phyloP scores from a whole-genome alignment of 2,113 vertebrate genomes.

The Globicephala melas region DNA sequence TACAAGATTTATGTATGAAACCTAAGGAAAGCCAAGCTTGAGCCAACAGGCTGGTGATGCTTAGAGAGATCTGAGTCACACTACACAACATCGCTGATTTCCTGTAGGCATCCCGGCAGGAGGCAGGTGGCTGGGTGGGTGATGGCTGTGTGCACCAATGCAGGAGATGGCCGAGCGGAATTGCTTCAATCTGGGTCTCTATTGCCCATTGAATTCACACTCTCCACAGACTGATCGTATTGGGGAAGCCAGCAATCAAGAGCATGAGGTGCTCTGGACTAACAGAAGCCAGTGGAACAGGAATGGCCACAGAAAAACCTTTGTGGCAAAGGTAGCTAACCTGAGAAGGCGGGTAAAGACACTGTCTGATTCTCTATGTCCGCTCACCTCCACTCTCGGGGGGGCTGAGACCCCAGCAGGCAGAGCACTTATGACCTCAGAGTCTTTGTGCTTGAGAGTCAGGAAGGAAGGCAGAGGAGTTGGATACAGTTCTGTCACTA shows the following conservation, averaged over 20 bases:
- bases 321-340: background rate
- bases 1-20: background rate
- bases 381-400: rapidly evolving
- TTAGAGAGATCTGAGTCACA: background rate
- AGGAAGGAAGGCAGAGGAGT: background rate
- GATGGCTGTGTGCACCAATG: too few relatives aligned
- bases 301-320: background rate
- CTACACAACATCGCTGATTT: background rate
- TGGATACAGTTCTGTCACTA: background rate
- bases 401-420: background rate
- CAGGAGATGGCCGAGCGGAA: background rate
- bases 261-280: background rate
- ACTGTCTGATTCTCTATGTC: background rate
- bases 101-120: background rate
- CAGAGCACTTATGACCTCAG: background rate
- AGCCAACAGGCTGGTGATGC: background rate
- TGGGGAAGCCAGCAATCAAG: background rate
- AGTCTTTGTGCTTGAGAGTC: background rate
- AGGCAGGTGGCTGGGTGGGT: background rate
- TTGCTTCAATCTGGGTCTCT: background rate
- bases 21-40: background rate
- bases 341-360: background rate
- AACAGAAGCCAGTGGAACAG: background rate
- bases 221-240: background rate
- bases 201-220: background rate